Base-by-base conservation (phyloP, 2,113 vertebrate genomes). In the Pachypanchax playfairii region DNA sequence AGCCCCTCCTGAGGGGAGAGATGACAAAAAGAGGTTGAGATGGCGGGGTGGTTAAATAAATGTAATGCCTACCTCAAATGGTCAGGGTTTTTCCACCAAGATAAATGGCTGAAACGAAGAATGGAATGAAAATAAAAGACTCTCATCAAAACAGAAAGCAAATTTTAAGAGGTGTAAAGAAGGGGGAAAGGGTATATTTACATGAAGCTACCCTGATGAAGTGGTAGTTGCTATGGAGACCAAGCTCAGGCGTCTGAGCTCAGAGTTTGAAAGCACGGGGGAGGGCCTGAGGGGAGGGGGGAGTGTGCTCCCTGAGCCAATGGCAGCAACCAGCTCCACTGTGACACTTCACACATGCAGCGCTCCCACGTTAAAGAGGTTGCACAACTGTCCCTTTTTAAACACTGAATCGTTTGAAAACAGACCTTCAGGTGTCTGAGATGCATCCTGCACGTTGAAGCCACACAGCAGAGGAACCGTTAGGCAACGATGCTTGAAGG, bases 171-270 rank as follows among this genome's bases (percentile, higher is more conserved):
- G 35, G 13, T 47, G 38, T 11, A 18, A 41, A 62, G 48, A n/a
- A 42, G 35, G 15, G 47, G 47, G 39, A 70, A 81, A 1, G 26
- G 66, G 61, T 46, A 54, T 83, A 70, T 79, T 65, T 70, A 84
- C 80, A 67, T 15, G 21, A 70, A 59, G 54, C 43, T 35, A 55
- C 63, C 22, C 72, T 73, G 66, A 28, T 77, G 52, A 70, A 65
- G 71, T 85, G 73, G 66, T 61, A 82, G 93, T 94, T 92, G 75
- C 90, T 78, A 92, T 93, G 89, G 88, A 48, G 71, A 93, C 65
- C 62, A 46, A 65, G 67, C 67, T 62, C 42, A 17, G 70, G 85
- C 86, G 89, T 93, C 92, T 91, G 87, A 82, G 18, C 86, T 75
- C 63, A 49, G 53, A 48, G 52, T 80, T 78, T 65, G 72, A 65